Conservation (phyloP, 2,888 invertebrate genomes). For the Strigamia maritima region DNA sequence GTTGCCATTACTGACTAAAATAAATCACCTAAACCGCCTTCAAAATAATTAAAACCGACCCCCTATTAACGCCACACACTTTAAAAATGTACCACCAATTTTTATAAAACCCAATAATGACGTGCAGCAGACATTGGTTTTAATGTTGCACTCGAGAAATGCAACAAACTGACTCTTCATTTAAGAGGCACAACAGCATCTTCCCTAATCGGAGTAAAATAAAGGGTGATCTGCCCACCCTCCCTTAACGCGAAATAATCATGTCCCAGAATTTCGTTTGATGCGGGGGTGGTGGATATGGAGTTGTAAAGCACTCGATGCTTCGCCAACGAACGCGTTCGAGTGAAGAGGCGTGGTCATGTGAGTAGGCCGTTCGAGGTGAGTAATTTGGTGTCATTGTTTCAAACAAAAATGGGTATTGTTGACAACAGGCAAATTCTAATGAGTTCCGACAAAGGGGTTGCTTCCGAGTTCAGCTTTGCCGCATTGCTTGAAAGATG, state of each 20-base stretch:
- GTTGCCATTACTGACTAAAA: neutral
- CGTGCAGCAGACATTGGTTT: neutral
- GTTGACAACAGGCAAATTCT: neutral
- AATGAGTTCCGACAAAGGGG: neutral
- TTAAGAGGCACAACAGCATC: neutral
- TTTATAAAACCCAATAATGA: neutral
- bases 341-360: conserved; percentile 4
- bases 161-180: neutral
- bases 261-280: neutral
- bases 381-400: neutral
- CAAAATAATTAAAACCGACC: too few species aligned
- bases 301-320: conserved; percentile 4
- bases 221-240: neutral
- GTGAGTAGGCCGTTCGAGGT: conserved; percentile 4
- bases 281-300: conserved; percentile 3
- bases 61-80: too few species aligned
- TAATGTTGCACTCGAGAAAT: too few species aligned
- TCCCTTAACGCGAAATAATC: neutral
- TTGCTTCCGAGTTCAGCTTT: neutral
- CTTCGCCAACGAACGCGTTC: neutral
- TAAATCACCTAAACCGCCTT: neutral
- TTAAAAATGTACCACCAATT: too few species aligned
- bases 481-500: neutral
- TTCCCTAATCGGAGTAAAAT: neutral
- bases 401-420: neutral